Evolutionary conservation across 2,888 invertebrate species (phyloP), one percentile per base, ranked within the genome.

Genomic region (Orthosia gracilis): DNA sequence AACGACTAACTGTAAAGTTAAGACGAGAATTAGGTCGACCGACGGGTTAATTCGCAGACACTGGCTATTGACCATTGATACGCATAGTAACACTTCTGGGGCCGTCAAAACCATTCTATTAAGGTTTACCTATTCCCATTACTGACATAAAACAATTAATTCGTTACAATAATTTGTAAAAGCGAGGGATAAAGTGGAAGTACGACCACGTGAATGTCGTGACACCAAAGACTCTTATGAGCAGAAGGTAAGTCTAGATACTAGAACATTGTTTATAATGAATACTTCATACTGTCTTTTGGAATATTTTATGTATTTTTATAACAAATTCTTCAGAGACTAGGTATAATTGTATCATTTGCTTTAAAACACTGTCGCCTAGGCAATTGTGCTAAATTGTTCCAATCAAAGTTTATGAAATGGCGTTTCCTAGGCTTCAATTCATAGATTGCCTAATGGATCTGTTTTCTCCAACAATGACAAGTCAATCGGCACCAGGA

Each of bases 381-480:
- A 72, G 54, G 55, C 83, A 77, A 73, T 77, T 71, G 72, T 72
- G 81, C 62, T 87, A 76, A 87, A 87, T 86, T 78, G 83, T 71
- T 71, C n/a, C 82, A 80, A 79, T 87, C 69, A 73, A 78, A 62
- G 57, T 83, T 73, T 76, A 78, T 83, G 65, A 80, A 77, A 83
- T 78, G 59, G 71, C 74, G 87, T 89, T 89, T 83, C 85, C 85
- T 87, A 87, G 85, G 87, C 86, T 86, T 88, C 86, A 88, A 87
- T 84, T 86, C 88, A 89, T 90, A 89, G 85, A 85, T 89, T 87
- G 86, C 83, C 87, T 93, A 92, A 91, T 92, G 88, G 90, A 92
- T 90, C 84, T 90, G 91, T 91, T 88, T 90, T 86, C 88, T 90
- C 86, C 81, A 88, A 85, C 90, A 90, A 90, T 92, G 89, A 92